Base-by-base conservation (phyloP, 2,888 invertebrate species). In the Bembecia ichneumoniformis region DNA sequence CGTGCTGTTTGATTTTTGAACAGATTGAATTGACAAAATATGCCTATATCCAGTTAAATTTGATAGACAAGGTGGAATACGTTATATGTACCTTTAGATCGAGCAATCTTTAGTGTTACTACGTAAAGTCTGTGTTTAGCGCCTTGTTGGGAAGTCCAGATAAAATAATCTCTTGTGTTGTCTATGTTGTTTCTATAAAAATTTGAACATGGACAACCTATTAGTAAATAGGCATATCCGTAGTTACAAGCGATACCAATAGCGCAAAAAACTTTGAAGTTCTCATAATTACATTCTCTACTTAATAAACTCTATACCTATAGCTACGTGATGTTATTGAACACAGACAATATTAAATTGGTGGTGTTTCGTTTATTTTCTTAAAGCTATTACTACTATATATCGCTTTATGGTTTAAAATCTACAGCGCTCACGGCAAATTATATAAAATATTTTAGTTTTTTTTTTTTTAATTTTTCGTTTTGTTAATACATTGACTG, bases 341-440 rank as follows among this genome's bases (percentile, higher is more conserved):
- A 83, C 81, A 83, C 82, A 81, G 80, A 75, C 77, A 75, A 73
- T 68, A 66, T 71, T 69, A 60, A 66, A 64, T 73, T 75, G 80
- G 78, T 80, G 79, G 79, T 77, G 74, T 74, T 71, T 78, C 75
- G 71, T 74, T 72, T 58, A 52, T 63, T 60, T 54, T 55, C 56
- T 64, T 63, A 57, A 36, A 47, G 50, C 52, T 57, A 55, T 63
- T 60, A 62, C 55, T 60, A 60, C 59, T n/a, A n/a, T n/a, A 48
- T 46, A 40, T 40, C 40, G 40, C 14, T 40, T 40, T 40, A 40
- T 5, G 40, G 14, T 13, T 40, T 40, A 40, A 40, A 11, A 7
- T 2, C 28, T 28, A 40, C 40, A 40, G 14, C 40, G 14, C n/a
- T 40, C 40, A 40, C 14, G 14, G 40, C 40, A 40, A 40, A 40